phyloP scores from a whole-genome alignment of 2,113 vertebrate species.

The Nicator chloris region DNA sequence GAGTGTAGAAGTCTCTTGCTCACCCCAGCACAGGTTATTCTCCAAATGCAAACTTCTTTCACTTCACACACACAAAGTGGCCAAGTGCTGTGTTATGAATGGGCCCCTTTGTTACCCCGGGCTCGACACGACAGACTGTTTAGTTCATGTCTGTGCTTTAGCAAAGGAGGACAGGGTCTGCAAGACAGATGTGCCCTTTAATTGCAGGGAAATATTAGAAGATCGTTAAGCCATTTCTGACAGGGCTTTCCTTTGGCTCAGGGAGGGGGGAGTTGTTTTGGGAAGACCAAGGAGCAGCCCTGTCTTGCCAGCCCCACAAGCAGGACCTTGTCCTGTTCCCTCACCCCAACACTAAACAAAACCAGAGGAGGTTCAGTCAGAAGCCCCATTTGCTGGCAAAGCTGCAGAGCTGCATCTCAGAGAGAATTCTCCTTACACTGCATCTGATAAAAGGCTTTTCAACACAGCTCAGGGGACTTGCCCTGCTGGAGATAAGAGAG shows the following conservation, averaged over 20 bases:
- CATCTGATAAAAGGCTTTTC: conserved; percentile 64
- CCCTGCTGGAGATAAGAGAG: conserved; percentile 35
- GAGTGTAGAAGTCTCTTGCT: conserved; percentile 64
- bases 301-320: conserved; percentile 10
- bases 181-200: conserved; percentile 83
- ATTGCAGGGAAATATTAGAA: conserved; percentile 81
- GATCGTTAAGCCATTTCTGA: conserved; percentile 76
- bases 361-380: conserved; percentile 14
- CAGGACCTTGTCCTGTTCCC: conserved; percentile 29
- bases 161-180: conserved; percentile 75
- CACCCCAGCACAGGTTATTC: conserved; percentile 72
- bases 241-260: conserved; percentile 70
- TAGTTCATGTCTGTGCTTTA: conserved; percentile 78
- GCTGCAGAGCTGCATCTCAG: background rate
- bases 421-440: background rate
- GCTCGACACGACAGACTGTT: conserved; percentile 79
- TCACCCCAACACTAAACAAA: conserved; percentile 10
- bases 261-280: background rate
- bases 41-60: conserved; percentile 76
- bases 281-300: conserved; percentile 9
- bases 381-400: conserved; percentile 23
- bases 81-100: conserved; percentile 72
- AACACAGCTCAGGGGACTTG: conserved; percentile 32
- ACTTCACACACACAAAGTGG: conserved; percentile 54
- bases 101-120: conserved; percentile 74